These are phyloP conservation scores for Trichacis sp. DNA, from an alignment of 2,888 invertebrate species.

Conservation along the genomic window DNA sequence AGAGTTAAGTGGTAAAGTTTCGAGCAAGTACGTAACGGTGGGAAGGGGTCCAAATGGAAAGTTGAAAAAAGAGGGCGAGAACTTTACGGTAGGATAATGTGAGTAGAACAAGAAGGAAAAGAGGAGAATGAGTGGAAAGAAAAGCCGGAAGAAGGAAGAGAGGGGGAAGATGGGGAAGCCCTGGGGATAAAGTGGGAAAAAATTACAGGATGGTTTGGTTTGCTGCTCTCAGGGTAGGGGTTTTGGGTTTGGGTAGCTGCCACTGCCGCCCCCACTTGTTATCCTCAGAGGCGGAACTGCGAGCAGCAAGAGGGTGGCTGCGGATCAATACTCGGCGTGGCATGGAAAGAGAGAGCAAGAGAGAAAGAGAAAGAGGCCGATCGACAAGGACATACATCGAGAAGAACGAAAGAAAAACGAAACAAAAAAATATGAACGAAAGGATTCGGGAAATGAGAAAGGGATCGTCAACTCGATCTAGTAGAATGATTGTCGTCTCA, in stretches of 20 bases:
- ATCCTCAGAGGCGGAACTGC: conserved; percentile 40
- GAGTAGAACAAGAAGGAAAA: conserved; percentile 4
- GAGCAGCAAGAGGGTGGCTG: conserved; percentile 45
- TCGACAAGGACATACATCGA: no score
- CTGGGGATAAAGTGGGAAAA: conserved; percentile 35
- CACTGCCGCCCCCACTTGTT: conserved; percentile 27
- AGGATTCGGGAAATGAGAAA: no score
- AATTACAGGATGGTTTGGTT: conserved; percentile 32
- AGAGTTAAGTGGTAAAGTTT: no score
- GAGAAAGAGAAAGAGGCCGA: no score
- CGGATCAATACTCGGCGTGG: conserved; percentile 53
- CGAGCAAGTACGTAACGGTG: no score
- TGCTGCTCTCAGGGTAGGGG: conserved; percentile 32
- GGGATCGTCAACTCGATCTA: no score
- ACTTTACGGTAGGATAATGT: conserved; percentile 23
- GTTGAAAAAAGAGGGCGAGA: conserved; percentile 12
- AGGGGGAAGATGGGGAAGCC: conserved; percentile 14
- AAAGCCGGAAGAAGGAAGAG: conserved; percentile 4
- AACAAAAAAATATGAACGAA: no score
- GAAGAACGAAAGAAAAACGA: no score
- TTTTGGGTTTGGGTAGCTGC: conserved; percentile 42
- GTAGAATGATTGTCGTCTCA: no score
- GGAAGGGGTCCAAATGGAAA: not conserved
- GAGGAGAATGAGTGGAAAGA: not conserved
- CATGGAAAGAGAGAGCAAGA: conserved; percentile 19